A percentile compares a stretch with the other conserved stretches of the same genome.
phyloP scores from a whole-genome alignment of 2,888 invertebrate genomes.

The Andricus quercusramuli region DNA sequence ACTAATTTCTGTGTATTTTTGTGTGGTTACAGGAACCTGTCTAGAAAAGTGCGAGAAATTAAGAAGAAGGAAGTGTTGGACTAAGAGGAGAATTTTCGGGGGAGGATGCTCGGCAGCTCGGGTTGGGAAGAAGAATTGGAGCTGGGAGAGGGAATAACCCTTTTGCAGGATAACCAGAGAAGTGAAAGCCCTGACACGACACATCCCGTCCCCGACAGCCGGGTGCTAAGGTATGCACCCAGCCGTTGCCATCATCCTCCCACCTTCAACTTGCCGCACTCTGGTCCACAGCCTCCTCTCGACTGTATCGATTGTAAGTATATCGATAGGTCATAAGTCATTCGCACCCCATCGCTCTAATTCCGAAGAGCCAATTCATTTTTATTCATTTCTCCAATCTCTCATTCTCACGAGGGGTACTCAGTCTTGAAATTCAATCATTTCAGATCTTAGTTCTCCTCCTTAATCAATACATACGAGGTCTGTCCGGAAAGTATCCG shows the following conservation, averaged over 20 bases:
- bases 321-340: constrained; percentile 37
- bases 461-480: no score
- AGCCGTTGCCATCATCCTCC: constrained; percentile 75
- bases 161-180: constrained; percentile 68
- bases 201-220: constrained; percentile 76
- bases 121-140: constrained; percentile 75
- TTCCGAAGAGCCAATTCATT: neutral
- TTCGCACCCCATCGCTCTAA: neutral
- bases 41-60: constrained; percentile 66
- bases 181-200: constrained; percentile 73
- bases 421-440: neutral
- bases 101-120: constrained; percentile 77
- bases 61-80: constrained; percentile 70
- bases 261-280: constrained; percentile 72
- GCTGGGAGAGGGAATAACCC: constrained; percentile 65
- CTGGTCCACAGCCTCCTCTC: constrained; percentile 74
- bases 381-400: neutral
- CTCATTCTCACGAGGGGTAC: neutral
- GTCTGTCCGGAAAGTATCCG: no score
- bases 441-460: neutral
- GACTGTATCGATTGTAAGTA: constrained; percentile 76
- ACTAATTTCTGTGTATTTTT: neutral
- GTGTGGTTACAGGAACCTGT: constrained; percentile 62
- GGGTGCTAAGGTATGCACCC: constrained; percentile 78
- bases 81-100: constrained; percentile 71